These are phyloP conservation scores for Apis laboriosa DNA, from an alignment of 1,140 invertebrate species.

Conservation along the genomic window DNA sequence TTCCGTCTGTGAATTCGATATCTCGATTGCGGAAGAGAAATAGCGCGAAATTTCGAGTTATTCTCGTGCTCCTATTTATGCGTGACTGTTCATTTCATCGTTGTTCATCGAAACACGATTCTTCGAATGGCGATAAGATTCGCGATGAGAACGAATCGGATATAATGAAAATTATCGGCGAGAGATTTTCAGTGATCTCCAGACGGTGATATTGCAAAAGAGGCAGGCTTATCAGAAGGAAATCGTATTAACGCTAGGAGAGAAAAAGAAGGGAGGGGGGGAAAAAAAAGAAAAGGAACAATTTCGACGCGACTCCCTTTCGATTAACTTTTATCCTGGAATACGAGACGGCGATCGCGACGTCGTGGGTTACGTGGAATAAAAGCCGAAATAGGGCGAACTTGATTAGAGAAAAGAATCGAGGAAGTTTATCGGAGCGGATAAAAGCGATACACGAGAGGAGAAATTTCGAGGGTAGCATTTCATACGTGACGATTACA, in stretches of 20 bases:
- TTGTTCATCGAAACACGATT: neutral
- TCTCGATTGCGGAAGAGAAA: too few species aligned
- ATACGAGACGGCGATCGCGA: conserved; percentile 15
- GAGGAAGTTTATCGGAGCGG: neutral
- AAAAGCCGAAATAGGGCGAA: neutral
- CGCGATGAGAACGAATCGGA: conserved; percentile 22
- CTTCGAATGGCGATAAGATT: neutral
- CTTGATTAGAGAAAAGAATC: conserved; percentile 14
- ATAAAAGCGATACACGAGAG: neutral
- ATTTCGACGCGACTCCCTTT: conserved; percentile 31
- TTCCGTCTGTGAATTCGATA: too few species aligned
- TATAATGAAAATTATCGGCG: conserved; percentile 28
- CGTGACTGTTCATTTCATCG: too few species aligned
- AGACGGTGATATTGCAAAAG: neutral
- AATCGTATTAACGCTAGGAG: conserved; percentile 15
- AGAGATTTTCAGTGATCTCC: conserved; percentile 13
- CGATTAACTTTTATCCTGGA: conserved; percentile 44
- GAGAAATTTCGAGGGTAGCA: neutral
- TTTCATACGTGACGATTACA: neutral
- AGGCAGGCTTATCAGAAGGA: neutral
- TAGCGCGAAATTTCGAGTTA: too few species aligned
- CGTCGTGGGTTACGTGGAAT: neutral
- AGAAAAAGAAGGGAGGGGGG: too few species aligned
- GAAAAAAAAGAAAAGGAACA: neutral
- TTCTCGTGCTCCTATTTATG: too few species aligned